Conservation (phyloP, 1,140 invertebrate species). For the Ctenoplectra terminalis region DNA sequence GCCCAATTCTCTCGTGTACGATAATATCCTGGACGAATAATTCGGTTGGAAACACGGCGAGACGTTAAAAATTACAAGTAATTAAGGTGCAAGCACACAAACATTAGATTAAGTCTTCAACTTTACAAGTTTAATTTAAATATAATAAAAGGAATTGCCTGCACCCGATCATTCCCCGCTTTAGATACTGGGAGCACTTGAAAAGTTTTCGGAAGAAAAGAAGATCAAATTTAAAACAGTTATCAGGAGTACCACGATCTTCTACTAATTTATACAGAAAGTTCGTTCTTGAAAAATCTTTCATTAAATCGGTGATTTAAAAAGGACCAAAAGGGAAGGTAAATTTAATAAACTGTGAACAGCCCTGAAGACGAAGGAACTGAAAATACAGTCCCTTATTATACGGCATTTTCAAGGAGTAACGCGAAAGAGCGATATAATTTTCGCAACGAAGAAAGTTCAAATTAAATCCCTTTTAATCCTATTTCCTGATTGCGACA, state of each 20-base stretch:
- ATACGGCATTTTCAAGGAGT: not conserved
- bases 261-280: not conserved
- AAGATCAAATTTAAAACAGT: constrained; percentile 1
- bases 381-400: constrained; percentile 9
- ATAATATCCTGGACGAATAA: not conserved
- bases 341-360: constrained; percentile 13
- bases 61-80: not conserved
- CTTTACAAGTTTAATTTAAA: not conserved
- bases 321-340: not conserved
- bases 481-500: not conserved
- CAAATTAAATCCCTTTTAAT: constrained; percentile 29
- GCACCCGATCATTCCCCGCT: not conserved
- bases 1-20: not conserved
- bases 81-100: not conserved
- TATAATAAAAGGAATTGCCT: not conserved
- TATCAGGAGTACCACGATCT: not conserved
- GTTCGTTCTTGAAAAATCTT: not conserved
- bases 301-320: not conserved
- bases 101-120: not conserved
- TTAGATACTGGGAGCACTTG: not conserved
- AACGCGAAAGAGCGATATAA: not conserved
- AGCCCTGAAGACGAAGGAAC: not conserved
- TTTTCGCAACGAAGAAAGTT: not conserved
- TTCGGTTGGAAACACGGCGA: not conserved
- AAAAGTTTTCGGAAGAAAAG: not conserved